Evolutionary conservation across 2,113 vertebrate genomes (phyloP), one percentile per base, ranked within the genome.

Genomic region (Brachyhypopomus gauderio): DNA sequence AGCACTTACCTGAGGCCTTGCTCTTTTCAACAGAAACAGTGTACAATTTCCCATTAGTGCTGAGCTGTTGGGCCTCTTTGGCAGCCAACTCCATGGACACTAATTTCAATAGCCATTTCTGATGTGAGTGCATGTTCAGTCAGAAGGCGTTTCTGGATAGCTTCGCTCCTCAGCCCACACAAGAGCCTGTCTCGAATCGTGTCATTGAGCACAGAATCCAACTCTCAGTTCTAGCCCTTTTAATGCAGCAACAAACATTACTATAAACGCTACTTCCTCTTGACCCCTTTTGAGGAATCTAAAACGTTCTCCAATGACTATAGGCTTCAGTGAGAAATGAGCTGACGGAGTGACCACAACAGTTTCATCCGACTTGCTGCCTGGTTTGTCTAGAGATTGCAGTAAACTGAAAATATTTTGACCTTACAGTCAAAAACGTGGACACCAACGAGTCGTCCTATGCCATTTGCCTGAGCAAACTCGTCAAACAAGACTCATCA

Each of bases 261-360:
- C 86, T 77, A 84, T 82, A 30, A 87, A 83, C 83, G 86, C 88
- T 76, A 78, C 89, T 73, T 87, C 86, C 81, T 84, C 87, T 75
- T 85, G 86, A 36, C 80, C 85, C 14, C 38, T 79, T 78, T 86
- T 83, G 78, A 0, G 20, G 72, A 87, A 84, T 75, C 85, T 82
- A 76, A 86, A 88, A 82, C 84, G 23, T 25, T 87, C 84, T 16
- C 84, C 88, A 75, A 89, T 89, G 80, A 88, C 80, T 70, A 86
- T 62, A 69, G 83, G 83, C 79, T 91, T 88, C 85, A 88, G 85
- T 74, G 84, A 83, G 81, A 85, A 89, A 78, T 84, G 85, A 60
- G 82, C 87, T 78, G 83, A 83, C 79, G 87, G 75, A 79, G 83
- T 80, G 76, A 79, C 74, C 76, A 89, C 85, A 81, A 86, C 82